phyloP scores from a whole-genome alignment of 1,140 invertebrate species.

The Bombus terrestris region DNA sequence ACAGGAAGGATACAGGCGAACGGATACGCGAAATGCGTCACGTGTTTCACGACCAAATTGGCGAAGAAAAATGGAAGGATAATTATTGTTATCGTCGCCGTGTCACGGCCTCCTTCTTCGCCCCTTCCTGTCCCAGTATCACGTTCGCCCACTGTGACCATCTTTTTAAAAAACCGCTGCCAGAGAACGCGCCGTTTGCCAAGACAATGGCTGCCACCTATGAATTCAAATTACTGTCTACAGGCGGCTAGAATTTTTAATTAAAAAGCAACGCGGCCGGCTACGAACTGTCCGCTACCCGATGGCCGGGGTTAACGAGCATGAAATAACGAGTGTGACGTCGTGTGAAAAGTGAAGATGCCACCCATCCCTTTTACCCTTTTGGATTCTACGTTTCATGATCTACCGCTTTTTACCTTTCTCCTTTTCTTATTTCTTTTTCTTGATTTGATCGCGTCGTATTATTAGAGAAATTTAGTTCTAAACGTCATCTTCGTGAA shows the following conservation, averaged over 20 bases:
- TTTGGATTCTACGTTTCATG: not conserved
- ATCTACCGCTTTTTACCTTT: not conserved
- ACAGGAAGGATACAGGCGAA: not conserved
- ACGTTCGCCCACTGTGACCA: not conserved
- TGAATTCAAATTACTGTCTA: conserved; percentile 46
- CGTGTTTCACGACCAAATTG: not conserved
- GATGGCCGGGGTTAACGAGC: conserved; percentile 40
- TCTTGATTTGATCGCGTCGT: not conserved
- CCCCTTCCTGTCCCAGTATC: not conserved
- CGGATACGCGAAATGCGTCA: not conserved
- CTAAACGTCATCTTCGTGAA: not conserved
- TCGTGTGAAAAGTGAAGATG: conserved; percentile 12
- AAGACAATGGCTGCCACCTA: conserved; percentile 21
- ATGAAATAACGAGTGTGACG: conserved; percentile 42
- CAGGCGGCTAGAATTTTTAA: conserved; percentile 39
- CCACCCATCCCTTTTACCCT: not conserved
- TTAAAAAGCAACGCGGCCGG: conserved; percentile 24
- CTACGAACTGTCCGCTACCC: conserved; percentile 6
- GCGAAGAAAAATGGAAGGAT: conserved; percentile 8
- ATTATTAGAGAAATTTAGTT: not conserved
- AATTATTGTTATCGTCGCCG: conserved; percentile 42
- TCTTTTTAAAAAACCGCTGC: conserved; percentile 20
- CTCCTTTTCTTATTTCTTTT: too few relatives aligned
- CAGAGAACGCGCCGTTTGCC: not conserved
- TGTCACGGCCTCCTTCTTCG: not conserved